These are phyloP conservation scores for Eurypyga helias DNA, from an alignment of 2,113 vertebrate species.

Conservation along the genomic window DNA sequence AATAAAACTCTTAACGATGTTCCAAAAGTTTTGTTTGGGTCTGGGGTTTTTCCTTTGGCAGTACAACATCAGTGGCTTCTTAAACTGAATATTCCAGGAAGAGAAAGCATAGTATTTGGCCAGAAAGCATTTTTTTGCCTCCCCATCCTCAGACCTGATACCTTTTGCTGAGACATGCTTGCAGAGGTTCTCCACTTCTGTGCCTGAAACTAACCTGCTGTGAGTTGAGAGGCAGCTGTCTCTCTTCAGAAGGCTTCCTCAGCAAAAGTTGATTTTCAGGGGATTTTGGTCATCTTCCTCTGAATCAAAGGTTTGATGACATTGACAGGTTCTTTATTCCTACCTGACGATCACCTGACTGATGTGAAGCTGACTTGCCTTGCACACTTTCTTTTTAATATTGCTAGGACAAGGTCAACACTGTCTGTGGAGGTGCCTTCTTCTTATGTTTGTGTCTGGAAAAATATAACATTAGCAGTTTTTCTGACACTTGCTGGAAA, in stretches of 20 bases:
- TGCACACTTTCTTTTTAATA: not conserved
- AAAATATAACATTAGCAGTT: not conserved
- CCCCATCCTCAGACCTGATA: not conserved
- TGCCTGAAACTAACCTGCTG: not conserved
- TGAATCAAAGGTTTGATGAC: not conserved
- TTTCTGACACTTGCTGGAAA: not conserved
- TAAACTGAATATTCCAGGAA: not conserved
- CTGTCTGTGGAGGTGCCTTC: not conserved
- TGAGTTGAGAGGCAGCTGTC: not conserved
- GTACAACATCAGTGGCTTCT: not conserved
- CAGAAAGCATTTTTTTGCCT: not conserved
- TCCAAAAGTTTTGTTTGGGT: not conserved
- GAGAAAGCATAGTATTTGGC: not conserved
- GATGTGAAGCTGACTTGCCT: not conserved
- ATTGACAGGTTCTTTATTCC: not conserved
- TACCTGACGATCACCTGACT: not conserved
- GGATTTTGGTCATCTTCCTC: not conserved
- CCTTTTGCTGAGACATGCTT: not conserved
- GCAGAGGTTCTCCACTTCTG: not conserved
- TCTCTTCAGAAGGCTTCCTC: not conserved
- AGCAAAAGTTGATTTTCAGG: not conserved
- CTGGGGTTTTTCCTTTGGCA: not conserved
- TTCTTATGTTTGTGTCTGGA: not conserved
- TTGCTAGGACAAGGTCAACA: not conserved
- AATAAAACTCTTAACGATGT: not conserved